Conservation (phyloP, 2,888 invertebrate species). For the Caenorhabditis angaria region DNA sequence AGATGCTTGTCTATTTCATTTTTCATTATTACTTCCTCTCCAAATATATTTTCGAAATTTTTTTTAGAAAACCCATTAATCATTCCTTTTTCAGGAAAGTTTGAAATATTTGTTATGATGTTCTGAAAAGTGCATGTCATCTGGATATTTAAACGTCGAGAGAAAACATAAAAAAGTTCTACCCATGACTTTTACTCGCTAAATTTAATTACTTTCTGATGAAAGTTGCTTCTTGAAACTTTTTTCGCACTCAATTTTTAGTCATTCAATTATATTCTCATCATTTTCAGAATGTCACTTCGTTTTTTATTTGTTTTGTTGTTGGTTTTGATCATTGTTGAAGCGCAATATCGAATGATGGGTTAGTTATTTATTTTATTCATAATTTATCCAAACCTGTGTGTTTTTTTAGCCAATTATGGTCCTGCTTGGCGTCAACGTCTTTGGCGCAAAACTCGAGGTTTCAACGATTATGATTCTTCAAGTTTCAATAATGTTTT, state of each 20-base stretch:
- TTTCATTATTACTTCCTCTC: no score
- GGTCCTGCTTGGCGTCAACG: constrained; percentile 38
- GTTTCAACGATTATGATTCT: background rate
- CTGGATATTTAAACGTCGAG: no score
- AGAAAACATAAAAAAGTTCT: no score
- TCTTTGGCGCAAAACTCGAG: constrained; percentile 31
- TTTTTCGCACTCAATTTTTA: no score
- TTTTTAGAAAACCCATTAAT: no score
- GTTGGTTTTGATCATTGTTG: constrained; percentile 20
- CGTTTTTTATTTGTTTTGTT: constrained; percentile 13
- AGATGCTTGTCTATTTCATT: no score
- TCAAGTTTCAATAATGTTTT: background rate
- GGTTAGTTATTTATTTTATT: constrained; percentile 12
- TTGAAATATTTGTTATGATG: no score
- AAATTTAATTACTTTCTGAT: no score
- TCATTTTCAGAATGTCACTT: background rate
- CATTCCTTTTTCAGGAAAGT: no score
- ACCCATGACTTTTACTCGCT: no score
- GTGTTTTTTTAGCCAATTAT: constrained; percentile 25
- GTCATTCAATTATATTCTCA: background rate
- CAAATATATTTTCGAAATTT: no score
- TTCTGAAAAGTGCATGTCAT: no score
- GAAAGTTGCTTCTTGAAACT: background rate
- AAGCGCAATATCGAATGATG: constrained; percentile 41
- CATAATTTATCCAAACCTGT: background rate